Evolutionary conservation across 2,888 invertebrate species (phyloP).

Genomic region (Artemia sp.): DNA sequence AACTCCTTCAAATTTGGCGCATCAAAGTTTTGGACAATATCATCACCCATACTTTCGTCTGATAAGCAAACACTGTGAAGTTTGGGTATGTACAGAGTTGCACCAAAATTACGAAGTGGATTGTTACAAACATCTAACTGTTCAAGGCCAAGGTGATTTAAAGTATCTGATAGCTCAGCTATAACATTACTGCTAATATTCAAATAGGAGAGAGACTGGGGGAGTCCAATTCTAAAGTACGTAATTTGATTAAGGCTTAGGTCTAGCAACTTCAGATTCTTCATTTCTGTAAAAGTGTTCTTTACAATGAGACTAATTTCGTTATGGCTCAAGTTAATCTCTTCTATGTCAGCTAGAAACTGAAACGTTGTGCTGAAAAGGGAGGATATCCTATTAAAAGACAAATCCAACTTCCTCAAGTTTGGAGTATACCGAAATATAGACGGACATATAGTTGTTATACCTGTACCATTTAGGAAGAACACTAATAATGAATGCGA

Average conservation of each 20-base stretch:
- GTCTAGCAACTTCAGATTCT: not conserved
- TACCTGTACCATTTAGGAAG: not conserved
- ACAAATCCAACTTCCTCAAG: not conserved
- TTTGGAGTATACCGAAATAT: not conserved
- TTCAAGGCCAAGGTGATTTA: not conserved
- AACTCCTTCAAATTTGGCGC: not conserved
- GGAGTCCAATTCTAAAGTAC: not conserved
- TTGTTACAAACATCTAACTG: not conserved
- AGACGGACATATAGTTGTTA: not conserved
- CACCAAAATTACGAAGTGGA: not conserved
- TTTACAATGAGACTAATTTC: not conserved
- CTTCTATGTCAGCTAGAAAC: not conserved
- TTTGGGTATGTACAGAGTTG: not conserved
- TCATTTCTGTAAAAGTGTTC: not conserved
- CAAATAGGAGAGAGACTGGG: not conserved
- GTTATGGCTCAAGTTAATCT: not conserved
- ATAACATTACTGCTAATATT: not conserved
- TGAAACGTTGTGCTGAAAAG: not conserved
- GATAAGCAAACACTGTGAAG: not conserved
- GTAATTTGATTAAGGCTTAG: not conserved
- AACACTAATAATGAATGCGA: not conserved
- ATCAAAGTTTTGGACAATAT: not conserved
- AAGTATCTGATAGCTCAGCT: not conserved
- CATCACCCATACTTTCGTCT: not conserved
- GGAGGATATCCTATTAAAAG: not conserved